Evolutionary conservation across 2,888 invertebrate genomes (phyloP), one percentile per base, ranked within the genome.

Genomic region (Drosophila borealis): DNA sequence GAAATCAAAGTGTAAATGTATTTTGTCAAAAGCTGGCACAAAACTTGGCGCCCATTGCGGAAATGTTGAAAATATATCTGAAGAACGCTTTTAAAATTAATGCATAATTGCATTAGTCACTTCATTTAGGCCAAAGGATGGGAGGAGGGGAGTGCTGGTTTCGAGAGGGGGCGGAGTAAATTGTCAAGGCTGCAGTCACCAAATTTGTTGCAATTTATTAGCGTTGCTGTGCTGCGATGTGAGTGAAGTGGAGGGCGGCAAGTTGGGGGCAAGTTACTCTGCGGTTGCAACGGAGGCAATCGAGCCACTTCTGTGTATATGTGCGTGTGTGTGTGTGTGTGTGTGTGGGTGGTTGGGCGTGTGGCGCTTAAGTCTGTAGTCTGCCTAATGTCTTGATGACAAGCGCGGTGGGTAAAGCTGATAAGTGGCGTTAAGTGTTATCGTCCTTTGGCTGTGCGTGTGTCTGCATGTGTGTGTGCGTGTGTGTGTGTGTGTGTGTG

Each of bases 61-160:
- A 86, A 84, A 74, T 73, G 87, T 54, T 66, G 72, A 50, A 81
- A 79, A 71, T 69, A 75, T 81, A 70, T 81, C 70, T 66, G 41
- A 59, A 71, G 88, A 63, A 66, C 69, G 56, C 54, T 67, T 60
- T 51, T 36, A 56, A 78, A 70, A 84, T 84, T 86, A 87, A 89
- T 69, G 79, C 73, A 87, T 89, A 84, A 84, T 84, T 87, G 81
- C 85, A 88, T 87, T 88, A 81, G 81, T 55, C 83, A 81, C 89
- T 88, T 73, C 67, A 70, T 73, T 74, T 66, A 6, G 10, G 14
- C 1, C 17, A 13, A 37, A 25, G 56, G 13, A 48, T 54, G 39
- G 44, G 19, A 29, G 42, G 4, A 19, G 13, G 3, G 21, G 51
- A 39, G 51, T 39, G 51, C 17, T 29, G 29, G 8, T 0, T 14